phyloP scores from a whole-genome alignment of 2,113 vertebrate genomes.

The Butastur rufipennis region DNA sequence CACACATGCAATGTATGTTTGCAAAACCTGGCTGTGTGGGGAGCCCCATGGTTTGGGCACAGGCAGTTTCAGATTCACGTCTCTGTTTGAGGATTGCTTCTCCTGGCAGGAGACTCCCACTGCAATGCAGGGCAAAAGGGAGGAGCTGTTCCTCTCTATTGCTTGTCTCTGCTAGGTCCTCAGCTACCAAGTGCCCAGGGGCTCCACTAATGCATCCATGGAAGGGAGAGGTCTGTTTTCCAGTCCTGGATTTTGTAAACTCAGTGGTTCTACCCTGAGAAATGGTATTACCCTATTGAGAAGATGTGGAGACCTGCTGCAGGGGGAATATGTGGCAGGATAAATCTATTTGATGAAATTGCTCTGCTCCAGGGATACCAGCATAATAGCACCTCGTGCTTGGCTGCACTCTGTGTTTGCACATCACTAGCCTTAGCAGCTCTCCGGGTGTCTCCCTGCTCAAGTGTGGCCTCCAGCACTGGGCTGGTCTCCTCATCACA shows the following conservation, averaged over 20 bases:
- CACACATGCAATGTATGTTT: rapidly evolving
- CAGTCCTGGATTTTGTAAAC: neutral
- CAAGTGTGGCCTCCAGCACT: neutral
- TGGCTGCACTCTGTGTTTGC: neutral
- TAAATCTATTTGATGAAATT: neutral
- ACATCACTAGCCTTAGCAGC: neutral
- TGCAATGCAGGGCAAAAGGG: neutral
- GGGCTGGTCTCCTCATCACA: neutral
- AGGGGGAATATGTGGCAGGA: neutral
- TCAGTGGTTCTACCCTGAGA: neutral
- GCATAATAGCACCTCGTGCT: neutral
- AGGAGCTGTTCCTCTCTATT: neutral
- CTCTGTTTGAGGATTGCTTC: neutral
- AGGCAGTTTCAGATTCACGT: neutral
- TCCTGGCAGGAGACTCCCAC: neutral
- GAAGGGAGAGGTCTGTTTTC: neutral
- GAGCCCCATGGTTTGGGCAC: rapidly evolving
- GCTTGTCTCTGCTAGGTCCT: neutral
- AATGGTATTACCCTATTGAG: neutral
- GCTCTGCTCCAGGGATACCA: neutral
- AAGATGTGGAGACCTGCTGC: neutral
- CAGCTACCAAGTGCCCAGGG: neutral
- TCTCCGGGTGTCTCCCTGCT: neutral
- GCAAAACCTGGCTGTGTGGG: neutral
- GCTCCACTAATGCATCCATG: neutral